A percentile compares a stretch with the other conserved stretches of the same genome.
phyloP scores from a whole-genome alignment of 2,113 vertebrate species.

The Alaudala cheleensis region DNA sequence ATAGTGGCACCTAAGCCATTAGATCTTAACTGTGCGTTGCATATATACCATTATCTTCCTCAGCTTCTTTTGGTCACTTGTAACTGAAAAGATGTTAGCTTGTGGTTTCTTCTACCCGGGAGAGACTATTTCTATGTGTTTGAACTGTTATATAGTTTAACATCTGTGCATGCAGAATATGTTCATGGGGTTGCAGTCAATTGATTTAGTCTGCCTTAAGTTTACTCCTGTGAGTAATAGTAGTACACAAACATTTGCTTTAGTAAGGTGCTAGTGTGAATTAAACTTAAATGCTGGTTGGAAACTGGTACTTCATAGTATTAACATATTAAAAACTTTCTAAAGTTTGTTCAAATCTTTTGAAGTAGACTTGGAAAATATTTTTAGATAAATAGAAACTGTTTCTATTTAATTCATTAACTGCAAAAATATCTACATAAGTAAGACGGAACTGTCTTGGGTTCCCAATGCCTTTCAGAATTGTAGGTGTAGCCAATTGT shows the following conservation, averaged over 20 bases:
- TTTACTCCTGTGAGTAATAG: neutral
- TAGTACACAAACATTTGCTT: neutral
- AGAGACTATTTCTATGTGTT: neutral
- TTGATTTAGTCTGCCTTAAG: neutral
- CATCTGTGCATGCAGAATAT: neutral
- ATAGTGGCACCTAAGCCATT: fast-evolving
- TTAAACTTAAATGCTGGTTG: neutral
- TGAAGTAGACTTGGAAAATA: neutral
- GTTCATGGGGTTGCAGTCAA: neutral
- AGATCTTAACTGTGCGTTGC: neutral
- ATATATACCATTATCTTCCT: neutral
- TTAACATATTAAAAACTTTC: neutral
- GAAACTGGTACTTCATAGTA: neutral
- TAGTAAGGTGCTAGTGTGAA: neutral
- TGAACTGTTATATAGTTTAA: neutral
- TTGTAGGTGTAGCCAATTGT: neutral
- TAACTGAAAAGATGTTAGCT: neutral
- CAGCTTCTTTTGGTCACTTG: neutral
- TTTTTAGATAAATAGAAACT: neutral
- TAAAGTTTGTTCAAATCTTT: neutral
- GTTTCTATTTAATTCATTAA: neutral
- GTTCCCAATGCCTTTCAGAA: neutral
- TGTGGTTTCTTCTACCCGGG: neutral
- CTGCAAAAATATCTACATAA: neutral
- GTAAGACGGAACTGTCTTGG: neutral